phyloP scores from a whole-genome alignment of 2,113 vertebrate species.

The Odocoileus virginianus region DNA sequence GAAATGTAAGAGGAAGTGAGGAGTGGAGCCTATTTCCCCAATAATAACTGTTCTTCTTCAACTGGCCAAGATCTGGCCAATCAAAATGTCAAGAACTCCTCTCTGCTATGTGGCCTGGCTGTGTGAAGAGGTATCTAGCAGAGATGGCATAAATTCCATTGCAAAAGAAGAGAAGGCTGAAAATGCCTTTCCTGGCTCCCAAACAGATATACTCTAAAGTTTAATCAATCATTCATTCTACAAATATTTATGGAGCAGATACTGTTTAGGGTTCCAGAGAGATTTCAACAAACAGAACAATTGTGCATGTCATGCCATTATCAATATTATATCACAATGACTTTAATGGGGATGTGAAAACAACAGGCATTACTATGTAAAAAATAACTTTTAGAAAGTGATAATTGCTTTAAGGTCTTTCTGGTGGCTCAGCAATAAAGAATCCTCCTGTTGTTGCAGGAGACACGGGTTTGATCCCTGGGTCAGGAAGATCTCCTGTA shows the following conservation, averaged over 20 bases:
- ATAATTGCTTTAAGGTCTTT: not conserved
- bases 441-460: not conserved
- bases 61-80: not conserved
- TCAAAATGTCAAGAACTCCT: not conserved
- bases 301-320: fast-evolving
- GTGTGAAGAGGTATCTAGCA: not conserved
- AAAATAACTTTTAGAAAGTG: not conserved
- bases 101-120: not conserved
- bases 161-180: not conserved
- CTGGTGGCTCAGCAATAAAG: not conserved
- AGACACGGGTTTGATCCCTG: not conserved
- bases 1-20: not conserved
- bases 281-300: not conserved
- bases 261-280: not conserved
- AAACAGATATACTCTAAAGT: fast-evolving
- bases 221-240: not conserved
- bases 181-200: not conserved
- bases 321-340: not conserved
- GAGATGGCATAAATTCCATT: not conserved
- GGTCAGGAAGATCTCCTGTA: not conserved
- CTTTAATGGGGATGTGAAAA: not conserved
- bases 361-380: not conserved
- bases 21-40: not conserved
- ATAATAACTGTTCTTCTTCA: not conserved
- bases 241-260: not conserved